Base-by-base conservation (phyloP, 2,797 vertebrate species). In the Eulemur albifrons region DNA sequence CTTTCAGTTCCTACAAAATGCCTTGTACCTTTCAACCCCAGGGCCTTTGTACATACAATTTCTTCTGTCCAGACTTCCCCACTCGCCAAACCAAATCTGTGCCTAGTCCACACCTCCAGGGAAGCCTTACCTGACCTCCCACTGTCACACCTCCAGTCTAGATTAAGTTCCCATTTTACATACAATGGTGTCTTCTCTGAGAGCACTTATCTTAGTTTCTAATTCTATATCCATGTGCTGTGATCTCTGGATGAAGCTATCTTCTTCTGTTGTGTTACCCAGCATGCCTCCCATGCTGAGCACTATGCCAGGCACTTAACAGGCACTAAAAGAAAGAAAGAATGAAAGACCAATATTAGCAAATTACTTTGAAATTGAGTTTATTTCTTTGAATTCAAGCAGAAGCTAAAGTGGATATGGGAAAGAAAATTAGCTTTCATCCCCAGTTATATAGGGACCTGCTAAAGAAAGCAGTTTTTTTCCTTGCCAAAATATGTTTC, bases 391-490 rank as follows among this genome's bases (percentile, higher is more conserved):
- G 54, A 80, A 92, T 81, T 92, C 30, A 73, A 92, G 67, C 61
- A 96, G 67, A 57, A n/a, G 18, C 57, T 92, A 76, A 87, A 89
- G 52, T 84, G 25, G 18, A 95, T 85, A 69, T 63, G 43, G 17
- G 14, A 89, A 94, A 93, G 43, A 80, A 92, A 95, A 96, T 90
- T 88, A 92, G 81, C 57, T 87, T 95, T 93, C 77, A 95, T 90
- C 32, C 50, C 54, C 30, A 85, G 35, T 90, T 92, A 57, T 54
- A 91, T 45, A 95, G 76, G 45, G 79, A 87, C 57, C 80, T 65
- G 38, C 77, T 88, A 76, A 87, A 97, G 86, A 97, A 96, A 93
- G 48, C 61, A 61, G 7, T 52, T 82, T 92, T 90, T 92, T 95
- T 72, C 35, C 48, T 95, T 69, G 35, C 76, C 80, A 93, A 95